Conservation (phyloP, 2,113 vertebrate species). For the Cinclus cinclus region DNA sequence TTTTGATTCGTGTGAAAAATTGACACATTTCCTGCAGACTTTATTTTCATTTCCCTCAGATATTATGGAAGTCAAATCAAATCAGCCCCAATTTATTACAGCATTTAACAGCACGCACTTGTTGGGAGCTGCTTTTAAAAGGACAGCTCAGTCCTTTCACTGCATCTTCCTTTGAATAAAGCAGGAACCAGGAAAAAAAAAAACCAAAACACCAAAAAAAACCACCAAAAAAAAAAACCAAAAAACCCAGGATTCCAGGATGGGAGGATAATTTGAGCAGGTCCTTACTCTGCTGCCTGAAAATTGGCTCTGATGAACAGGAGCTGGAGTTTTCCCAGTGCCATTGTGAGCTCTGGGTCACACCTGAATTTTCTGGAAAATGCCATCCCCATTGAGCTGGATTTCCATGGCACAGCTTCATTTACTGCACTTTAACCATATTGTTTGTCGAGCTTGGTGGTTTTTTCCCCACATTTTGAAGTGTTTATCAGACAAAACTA, state of each 20-base stretch:
- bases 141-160: neutral
- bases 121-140: neutral
- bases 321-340: neutral
- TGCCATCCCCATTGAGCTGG: neutral
- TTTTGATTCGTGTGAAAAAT: conserved; percentile 15
- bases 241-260: neutral
- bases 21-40: conserved; percentile 42
- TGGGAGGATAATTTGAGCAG: neutral
- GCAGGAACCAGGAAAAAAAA: neutral
- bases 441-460: neutral
- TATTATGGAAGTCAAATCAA: conserved; percentile 23
- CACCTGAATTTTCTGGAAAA: neutral
- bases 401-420: neutral
- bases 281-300: neutral
- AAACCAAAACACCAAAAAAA: too few species aligned
- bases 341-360: neutral
- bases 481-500: conserved; percentile 58
- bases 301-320: neutral
- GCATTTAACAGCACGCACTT: neutral
- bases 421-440: neutral
- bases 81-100: conserved; percentile 24
- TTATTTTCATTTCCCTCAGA: conserved; percentile 44
- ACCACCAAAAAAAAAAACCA: too few species aligned
- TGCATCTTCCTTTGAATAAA: neutral
- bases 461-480: neutral